phyloP scores from a whole-genome alignment of 2,113 vertebrate species.

The Menidia beryllina region DNA sequence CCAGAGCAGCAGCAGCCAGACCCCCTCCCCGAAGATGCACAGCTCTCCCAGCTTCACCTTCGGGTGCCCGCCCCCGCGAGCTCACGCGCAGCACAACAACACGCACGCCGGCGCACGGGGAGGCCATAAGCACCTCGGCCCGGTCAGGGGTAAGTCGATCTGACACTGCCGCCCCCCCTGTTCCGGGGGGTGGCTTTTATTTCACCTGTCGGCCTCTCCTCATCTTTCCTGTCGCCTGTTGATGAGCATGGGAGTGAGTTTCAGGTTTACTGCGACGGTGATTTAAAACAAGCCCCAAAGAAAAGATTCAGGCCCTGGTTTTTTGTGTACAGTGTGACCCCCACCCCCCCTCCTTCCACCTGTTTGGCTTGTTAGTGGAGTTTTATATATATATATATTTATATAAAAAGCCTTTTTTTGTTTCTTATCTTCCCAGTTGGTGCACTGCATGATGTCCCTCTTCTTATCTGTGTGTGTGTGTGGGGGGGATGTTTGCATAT shows the following conservation, averaged over 20 bases:
- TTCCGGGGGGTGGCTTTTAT: slow-evolving; percentile 12
- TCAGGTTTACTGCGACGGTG: background rate
- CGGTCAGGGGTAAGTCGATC: slow-evolving; percentile 88
- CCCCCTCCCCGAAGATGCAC: slow-evolving; percentile 85
- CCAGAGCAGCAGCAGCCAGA: slow-evolving; percentile 85
- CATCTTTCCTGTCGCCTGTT: slow-evolving; percentile 3
- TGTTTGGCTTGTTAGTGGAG: too few relatives aligned
- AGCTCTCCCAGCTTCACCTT: slow-evolving; percentile 91
- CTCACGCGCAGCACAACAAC: slow-evolving; percentile 61
- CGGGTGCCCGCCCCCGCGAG: slow-evolving; percentile 73
- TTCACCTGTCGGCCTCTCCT: background rate
- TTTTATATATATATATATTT: too few relatives aligned
- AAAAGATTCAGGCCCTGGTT: slow-evolving; percentile 7
- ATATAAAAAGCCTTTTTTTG: too few relatives aligned
- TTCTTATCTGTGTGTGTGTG: background rate
- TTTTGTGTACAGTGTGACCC: background rate
- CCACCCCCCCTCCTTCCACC: background rate
- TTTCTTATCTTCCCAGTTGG: too few relatives aligned
- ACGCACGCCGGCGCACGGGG: slow-evolving; percentile 55
- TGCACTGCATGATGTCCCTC: too few relatives aligned
- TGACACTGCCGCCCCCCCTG: background rate
- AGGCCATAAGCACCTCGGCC: slow-evolving; percentile 76
- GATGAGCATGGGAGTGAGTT: background rate
- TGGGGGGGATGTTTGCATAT: background rate
- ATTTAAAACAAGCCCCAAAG: background rate